Evolutionary conservation across 2,888 invertebrate species (phyloP).

Genomic region (Caenorhabditis afra): DNA sequence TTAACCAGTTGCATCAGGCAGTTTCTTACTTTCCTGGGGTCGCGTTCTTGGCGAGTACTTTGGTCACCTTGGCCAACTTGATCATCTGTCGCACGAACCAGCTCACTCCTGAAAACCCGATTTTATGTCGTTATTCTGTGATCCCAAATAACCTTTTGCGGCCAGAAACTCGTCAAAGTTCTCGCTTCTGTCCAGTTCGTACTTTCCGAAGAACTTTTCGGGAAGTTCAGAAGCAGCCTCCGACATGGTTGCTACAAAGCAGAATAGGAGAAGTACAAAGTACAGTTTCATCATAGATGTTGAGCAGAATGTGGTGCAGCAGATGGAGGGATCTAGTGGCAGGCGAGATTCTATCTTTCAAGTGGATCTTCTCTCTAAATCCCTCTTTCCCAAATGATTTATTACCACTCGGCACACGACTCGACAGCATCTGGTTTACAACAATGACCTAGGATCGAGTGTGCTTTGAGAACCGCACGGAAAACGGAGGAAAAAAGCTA

Average conservation of each 20-base stretch:
- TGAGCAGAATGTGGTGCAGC: not conserved
- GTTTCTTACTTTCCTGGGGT: constrained; percentile 55
- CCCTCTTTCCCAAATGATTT: constrained; percentile 26
- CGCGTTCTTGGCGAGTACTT: constrained; percentile 66
- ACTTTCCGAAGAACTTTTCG: constrained; percentile 75
- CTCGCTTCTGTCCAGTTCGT: constrained; percentile 76
- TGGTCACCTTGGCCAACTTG: constrained; percentile 76
- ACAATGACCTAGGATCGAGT: constrained; percentile 25
- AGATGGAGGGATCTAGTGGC: constrained; percentile 2
- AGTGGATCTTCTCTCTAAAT: not conserved
- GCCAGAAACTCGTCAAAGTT: constrained; percentile 80
- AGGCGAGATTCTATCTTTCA: constrained; percentile 22
- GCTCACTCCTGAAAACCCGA: constrained; percentile 57
- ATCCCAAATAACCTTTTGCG: constrained; percentile 69
- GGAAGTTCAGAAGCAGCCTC: constrained; percentile 67
- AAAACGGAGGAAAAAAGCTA: not conserved
- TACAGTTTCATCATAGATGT: constrained; percentile 31
- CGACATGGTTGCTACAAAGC: constrained; percentile 49
- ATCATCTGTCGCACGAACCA: constrained; percentile 77
- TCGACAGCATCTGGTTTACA: constrained; percentile 39
- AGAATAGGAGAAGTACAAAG: constrained; percentile 18
- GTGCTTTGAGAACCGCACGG: constrained; percentile 17
- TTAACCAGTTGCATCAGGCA: not conserved
- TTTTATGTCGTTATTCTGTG: not conserved
- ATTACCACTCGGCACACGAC: constrained; percentile 27